A percentile compares a stretch with the other conserved stretches of the same genome.
Evolutionary conservation across 2,797 vertebrate genomes (phyloP).

Genomic region (Antennarius maculatus): DNA sequence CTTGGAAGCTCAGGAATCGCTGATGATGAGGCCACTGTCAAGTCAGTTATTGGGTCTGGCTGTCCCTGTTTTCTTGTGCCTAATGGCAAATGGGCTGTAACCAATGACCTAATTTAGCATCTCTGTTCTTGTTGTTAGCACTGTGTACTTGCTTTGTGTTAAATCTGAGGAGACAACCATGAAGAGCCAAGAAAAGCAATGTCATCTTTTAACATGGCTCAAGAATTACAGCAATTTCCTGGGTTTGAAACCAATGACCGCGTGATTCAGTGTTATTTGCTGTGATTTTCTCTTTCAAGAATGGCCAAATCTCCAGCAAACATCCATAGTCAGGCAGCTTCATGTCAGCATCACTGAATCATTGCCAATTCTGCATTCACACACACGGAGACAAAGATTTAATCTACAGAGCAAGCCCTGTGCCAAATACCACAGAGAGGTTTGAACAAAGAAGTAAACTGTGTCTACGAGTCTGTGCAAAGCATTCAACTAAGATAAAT

Average conservation of each 20-base stretch:
- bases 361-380: constrained; percentile 35
- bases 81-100: constrained; percentile 50
- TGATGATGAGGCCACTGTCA: constrained; percentile 41
- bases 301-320: constrained; percentile 34
- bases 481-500: constrained; percentile 41
- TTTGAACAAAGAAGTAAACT: constrained; percentile 51
- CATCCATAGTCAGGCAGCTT: constrained; percentile 22
- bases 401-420: constrained; percentile 55
- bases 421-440: constrained; percentile 66
- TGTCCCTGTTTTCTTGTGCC: constrained; percentile 16
- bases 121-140: constrained; percentile 15
- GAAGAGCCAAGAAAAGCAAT: constrained; percentile 1
- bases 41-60: constrained; percentile 27
- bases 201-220: neutral
- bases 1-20: constrained; percentile 33
- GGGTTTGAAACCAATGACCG: constrained; percentile 12
- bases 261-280: constrained; percentile 14
- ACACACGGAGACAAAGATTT: constrained; percentile 50
- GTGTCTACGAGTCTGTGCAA: constrained; percentile 11
- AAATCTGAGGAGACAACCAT: constrained; percentile 16
- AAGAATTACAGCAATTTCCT: neutral
- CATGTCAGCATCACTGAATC: constrained; percentile 34
- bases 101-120: constrained; percentile 54
- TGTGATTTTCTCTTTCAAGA: constrained; percentile 29
- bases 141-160: constrained; percentile 1